Evolutionary conservation across 1,140 invertebrate species (phyloP).

Genomic region (Eupeodes corollae): DNA sequence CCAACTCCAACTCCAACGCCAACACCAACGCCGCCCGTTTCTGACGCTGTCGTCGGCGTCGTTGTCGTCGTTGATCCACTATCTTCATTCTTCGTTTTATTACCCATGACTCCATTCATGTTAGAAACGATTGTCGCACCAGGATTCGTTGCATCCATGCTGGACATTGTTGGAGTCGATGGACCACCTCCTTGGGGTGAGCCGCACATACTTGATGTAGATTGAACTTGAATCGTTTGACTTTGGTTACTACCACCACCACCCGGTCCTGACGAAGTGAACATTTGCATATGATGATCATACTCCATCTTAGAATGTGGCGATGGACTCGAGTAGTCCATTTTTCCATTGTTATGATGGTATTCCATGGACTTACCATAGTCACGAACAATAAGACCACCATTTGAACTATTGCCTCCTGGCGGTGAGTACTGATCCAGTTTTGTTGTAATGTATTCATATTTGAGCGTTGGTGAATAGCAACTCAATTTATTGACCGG

Average conservation of each 20-base stretch:
- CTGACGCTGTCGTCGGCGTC: conserved; percentile 5
- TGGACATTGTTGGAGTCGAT: conserved; percentile 7
- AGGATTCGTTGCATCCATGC: conserved; percentile 11
- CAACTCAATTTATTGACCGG: conserved; percentile 28
- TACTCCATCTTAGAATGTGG: conserved; percentile 20
- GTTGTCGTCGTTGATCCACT: conserved; percentile 9
- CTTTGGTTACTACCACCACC: no score
- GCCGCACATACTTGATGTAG: neutral
- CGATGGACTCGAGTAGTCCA: conserved; percentile 26
- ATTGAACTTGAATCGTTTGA: no score
- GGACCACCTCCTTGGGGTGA: neutral
- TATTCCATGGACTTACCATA: conserved; percentile 23
- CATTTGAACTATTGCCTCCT: conserved; percentile 23
- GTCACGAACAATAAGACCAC: conserved; percentile 21
- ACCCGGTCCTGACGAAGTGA: neutral
- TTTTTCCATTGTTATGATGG: conserved; percentile 25
- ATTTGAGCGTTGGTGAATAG: conserved; percentile 34
- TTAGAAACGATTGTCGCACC: no score
- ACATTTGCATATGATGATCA: conserved; percentile 20
- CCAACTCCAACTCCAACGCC: conserved; percentile 4
- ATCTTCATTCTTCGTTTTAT: conserved; percentile 10
- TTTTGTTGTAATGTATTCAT: conserved; percentile 29
- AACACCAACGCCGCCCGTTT: conserved; percentile 1
- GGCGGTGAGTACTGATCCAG: conserved; percentile 23
- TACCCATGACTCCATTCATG: conserved; percentile 18